Conservation (phyloP, 2,888 invertebrate species). For the Phlogophora meticulosa region DNA sequence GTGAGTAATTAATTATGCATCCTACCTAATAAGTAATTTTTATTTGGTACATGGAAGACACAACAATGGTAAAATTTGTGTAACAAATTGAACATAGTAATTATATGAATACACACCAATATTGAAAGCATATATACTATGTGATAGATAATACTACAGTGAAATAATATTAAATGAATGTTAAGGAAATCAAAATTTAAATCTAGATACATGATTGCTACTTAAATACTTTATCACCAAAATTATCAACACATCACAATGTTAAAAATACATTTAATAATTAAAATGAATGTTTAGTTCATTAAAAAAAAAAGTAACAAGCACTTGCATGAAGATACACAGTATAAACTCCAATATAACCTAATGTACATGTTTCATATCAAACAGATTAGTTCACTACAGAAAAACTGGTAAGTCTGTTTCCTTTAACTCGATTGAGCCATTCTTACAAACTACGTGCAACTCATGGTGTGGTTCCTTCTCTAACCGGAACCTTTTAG, state of each 20-base stretch:
- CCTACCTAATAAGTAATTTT: conserved; percentile 54
- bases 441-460: conserved; percentile 89
- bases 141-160: conserved; percentile 25
- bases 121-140: conserved; percentile 20
- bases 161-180: conserved; percentile 21
- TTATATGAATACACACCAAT: conserved; percentile 33
- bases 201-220: conserved; percentile 33
- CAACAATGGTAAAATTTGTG: conserved; percentile 61
- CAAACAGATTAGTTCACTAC: conserved; percentile 66
- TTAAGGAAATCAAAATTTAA: conserved; percentile 19
- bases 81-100: conserved; percentile 37
- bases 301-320: conserved; percentile 61
- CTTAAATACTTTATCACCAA: conserved; percentile 29
- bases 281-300: conserved; percentile 49
- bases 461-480: conserved; percentile 85
- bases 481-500: conserved; percentile 86
- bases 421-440: conserved; percentile 87
- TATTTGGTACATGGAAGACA: conserved; percentile 75
- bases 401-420: conserved; percentile 83
- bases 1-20: conserved; percentile 62
- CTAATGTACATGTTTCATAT: conserved; percentile 57
- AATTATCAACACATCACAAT: conserved; percentile 57
- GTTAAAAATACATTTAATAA: conserved; percentile 61
- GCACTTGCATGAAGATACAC: conserved; percentile 46
- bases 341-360: conserved; percentile 53